These are phyloP conservation scores for Chironomus tentans DNA, from an alignment of 2,888 invertebrate genomes.

Conservation along the genomic window DNA sequence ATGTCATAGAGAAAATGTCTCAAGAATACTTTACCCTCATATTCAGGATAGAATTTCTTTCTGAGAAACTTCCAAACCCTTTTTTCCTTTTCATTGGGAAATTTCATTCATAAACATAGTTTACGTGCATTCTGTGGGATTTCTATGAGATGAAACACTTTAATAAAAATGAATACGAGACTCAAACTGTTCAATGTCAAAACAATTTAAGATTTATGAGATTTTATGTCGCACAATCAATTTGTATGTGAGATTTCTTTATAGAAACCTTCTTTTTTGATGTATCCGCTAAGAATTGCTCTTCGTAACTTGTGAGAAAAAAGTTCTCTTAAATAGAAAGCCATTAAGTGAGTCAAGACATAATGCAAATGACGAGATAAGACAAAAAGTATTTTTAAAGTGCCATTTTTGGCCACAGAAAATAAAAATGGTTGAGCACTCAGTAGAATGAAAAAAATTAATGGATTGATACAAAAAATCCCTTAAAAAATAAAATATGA, in stretches of 20 bases:
- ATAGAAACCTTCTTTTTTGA: not conserved
- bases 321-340: not conserved
- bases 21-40: too few species aligned
- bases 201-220: slow-evolving; percentile 26
- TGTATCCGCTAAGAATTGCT: not conserved
- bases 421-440: too few species aligned
- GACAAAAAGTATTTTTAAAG: not conserved
- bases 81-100: too few species aligned
- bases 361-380: too few species aligned
- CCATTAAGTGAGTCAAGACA: too few species aligned
- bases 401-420: not conserved
- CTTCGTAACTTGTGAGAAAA: not conserved
- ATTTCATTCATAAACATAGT: too few species aligned
- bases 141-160: not conserved
- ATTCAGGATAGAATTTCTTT: too few species aligned
- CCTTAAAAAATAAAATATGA: not conserved
- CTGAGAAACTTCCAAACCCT: too few species aligned
- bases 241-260: slow-evolving; percentile 9
- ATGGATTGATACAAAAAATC: too few species aligned
- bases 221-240: slow-evolving; percentile 23
- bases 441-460: too few species aligned
- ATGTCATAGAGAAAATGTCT: too few species aligned
- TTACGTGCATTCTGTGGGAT: too few species aligned
- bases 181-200: slow-evolving; percentile 20
- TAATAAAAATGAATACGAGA: not conserved